Evolutionary conservation across 2,888 invertebrate species (phyloP).

Genomic region (Rambutsinella grinnellia): DNA sequence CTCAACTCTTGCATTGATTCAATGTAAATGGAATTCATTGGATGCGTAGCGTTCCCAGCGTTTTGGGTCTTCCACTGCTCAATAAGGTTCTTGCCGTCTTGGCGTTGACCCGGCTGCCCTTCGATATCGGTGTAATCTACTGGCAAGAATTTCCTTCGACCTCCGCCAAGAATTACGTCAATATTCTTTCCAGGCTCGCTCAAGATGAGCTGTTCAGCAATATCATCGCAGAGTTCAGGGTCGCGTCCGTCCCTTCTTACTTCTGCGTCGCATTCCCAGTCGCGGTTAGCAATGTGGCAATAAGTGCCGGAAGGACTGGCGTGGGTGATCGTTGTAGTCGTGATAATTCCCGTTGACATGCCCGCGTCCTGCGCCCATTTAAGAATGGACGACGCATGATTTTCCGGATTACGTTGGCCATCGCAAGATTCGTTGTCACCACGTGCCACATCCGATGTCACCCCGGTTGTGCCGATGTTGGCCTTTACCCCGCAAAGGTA

Average conservation of each 20-base stretch:
- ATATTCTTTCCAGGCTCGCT: conserved; percentile 82
- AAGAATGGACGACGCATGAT: conserved; percentile 54
- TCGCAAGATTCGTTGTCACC: conserved; percentile 55
- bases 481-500: conserved; percentile 84
- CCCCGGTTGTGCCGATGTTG: conserved; percentile 82
- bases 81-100: conserved; percentile 77
- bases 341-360: conserved; percentile 70
- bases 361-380: conserved; percentile 71
- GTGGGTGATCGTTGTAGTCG: conserved; percentile 62
- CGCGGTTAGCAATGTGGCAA: conserved; percentile 70
- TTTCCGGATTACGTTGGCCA: conserved; percentile 37
- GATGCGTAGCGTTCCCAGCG: conserved; percentile 65
- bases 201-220: conserved; percentile 85
- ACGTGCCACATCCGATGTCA: conserved; percentile 75
- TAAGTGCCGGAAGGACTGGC: conserved; percentile 69
- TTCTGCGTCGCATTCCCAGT: conserved; percentile 84
- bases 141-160: conserved; percentile 56
- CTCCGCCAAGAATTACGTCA: conserved; percentile 73
- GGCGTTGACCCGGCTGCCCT: conserved; percentile 71
- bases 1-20: conserved; percentile 74
- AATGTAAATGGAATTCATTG: conserved; percentile 70
- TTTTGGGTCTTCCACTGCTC: conserved; percentile 74
- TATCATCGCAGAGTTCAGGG: conserved; percentile 79
- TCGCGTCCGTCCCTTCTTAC: conserved; percentile 70
- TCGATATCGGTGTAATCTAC: conserved; percentile 64